Conservation (phyloP, 2,797 vertebrate genomes). For the Gymnothorax reevesii region DNA sequence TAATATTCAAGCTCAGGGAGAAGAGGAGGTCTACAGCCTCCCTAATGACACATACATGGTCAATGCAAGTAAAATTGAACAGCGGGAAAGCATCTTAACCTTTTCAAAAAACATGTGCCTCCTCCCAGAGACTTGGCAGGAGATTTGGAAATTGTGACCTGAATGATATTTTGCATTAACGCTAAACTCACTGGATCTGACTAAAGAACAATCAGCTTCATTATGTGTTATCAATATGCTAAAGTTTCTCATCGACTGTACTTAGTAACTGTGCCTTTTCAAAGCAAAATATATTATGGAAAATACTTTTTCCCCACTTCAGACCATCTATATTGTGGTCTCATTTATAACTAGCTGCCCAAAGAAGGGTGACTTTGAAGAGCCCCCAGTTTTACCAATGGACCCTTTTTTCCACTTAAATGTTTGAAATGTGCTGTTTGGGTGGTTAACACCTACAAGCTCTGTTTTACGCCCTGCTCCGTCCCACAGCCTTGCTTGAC, state of each 20-base stretch:
- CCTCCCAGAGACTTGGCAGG: neutral
- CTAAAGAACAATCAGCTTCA: constrained; percentile 36
- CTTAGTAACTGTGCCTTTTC: neutral
- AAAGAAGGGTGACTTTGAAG: no score
- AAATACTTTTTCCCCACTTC: no score
- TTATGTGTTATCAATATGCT: constrained; percentile 16
- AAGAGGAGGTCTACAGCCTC: neutral
- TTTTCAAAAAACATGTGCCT: neutral
- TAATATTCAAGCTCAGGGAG: neutral
- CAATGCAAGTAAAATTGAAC: neutral
- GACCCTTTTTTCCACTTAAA: no score
- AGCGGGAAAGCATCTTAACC: neutral
- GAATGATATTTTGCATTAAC: constrained; percentile 41
- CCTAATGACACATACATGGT: neutral
- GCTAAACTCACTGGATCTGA: constrained; percentile 30
- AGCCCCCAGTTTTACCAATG: no score
- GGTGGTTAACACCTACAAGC: no score
- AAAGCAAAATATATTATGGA: constrained; percentile 12
- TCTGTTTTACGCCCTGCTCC: no score
- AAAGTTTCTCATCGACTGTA: constrained; percentile 12
- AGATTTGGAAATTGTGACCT: neutral
- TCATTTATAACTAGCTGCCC: no score
- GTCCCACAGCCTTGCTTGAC: no score
- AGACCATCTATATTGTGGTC: no score
- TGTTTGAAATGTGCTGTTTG: no score